These are phyloP conservation scores for Eutolmus rufibarbis DNA, from an alignment of 2,888 invertebrate species.

Conservation along the genomic window DNA sequence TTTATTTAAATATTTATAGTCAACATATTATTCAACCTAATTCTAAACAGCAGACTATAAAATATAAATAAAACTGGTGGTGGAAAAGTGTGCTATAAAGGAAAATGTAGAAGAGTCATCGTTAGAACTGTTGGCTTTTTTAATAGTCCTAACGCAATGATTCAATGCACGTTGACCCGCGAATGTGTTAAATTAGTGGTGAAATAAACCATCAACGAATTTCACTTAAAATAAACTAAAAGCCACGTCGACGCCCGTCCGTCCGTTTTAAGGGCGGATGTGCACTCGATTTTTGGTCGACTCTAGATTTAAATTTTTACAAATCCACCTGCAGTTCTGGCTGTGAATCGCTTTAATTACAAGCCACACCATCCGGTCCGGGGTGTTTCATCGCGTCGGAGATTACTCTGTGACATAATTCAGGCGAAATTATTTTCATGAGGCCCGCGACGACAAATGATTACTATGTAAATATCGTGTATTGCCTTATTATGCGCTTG, in stretches of 20 bases:
- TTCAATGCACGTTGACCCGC: not conserved
- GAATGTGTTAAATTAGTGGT: not conserved
- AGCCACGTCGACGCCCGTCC: not conserved
- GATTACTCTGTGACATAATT: not conserved
- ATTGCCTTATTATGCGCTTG: slow-evolving; percentile 7
- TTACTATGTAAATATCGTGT: slow-evolving; percentile 22
- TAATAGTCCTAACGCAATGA: not conserved
- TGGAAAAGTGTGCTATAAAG: not conserved
- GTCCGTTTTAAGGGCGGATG: not conserved
- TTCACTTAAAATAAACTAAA: not conserved
- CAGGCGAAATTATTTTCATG: slow-evolving; percentile 10
- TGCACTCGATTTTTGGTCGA: not conserved
- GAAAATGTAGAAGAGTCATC: not conserved
- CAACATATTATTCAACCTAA: not conserved
- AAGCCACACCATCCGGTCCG: not conserved
- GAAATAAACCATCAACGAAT: not conserved
- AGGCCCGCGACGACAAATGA: slow-evolving; percentile 1
- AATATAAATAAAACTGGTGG: not conserved
- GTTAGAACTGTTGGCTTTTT: not conserved
- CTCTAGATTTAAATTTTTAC: not conserved
- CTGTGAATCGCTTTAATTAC: not conserved
- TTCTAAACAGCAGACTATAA: not conserved
- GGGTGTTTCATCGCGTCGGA: not conserved
- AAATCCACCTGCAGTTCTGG: not conserved
- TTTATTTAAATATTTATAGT: too few relatives aligned